Evolutionary conservation across 1,140 invertebrate species (phyloP).

Genomic region (Belonocnema kinseyi): DNA sequence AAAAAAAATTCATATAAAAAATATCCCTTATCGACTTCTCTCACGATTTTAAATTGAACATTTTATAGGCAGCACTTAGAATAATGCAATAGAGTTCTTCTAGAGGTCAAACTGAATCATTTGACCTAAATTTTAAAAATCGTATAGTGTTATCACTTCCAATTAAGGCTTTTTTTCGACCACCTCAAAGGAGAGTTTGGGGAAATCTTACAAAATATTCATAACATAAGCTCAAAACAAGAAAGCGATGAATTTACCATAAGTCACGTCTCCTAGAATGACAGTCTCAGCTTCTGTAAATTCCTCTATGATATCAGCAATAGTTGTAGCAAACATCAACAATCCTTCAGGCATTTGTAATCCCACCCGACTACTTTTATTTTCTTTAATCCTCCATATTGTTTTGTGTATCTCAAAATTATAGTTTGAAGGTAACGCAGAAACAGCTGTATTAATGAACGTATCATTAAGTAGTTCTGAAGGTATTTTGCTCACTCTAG

Average conservation of each 20-base stretch:
- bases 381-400: constrained; percentile 94
- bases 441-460: constrained; percentile 83
- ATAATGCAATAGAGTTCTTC: no score
- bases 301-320: constrained; percentile 95
- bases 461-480: constrained; percentile 89
- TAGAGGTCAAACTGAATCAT: no score
- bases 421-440: constrained; percentile 93
- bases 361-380: constrained; percentile 90
- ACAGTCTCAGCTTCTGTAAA: constrained; percentile 96
- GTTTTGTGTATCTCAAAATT: constrained; percentile 99
- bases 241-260: constrained; percentile 78
- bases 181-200: no score
- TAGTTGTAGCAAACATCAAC: constrained; percentile 93
- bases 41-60: no score
- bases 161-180: no score
- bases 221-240: not conserved
- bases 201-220: not conserved
- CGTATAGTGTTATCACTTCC: no score
- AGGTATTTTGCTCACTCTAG: constrained; percentile 88
- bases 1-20: no score
- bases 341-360: constrained; percentile 98
- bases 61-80: no score
- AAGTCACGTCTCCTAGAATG: constrained; percentile 99
- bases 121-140: no score
- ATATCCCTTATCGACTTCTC: no score